Conservation (phyloP, 2,888 invertebrate species). For the Meandrusa payeni region DNA sequence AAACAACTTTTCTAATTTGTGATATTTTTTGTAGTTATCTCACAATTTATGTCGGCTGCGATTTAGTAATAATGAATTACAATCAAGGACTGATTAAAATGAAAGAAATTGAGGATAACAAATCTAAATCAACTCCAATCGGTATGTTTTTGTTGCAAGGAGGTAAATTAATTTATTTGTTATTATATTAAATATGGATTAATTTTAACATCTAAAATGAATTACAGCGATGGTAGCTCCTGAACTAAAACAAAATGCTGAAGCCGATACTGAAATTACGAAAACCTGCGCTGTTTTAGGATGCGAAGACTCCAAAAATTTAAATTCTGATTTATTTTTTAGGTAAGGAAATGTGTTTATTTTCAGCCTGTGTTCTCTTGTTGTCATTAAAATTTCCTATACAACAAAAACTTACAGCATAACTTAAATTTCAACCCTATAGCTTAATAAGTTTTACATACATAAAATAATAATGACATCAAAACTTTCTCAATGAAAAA, state of each 20-base stretch:
- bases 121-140: conserved; percentile 64
- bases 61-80: conserved; percentile 50
- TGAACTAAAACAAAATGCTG: conserved; percentile 63
- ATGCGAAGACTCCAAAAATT: conserved; percentile 68
- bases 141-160: conserved; percentile 13
- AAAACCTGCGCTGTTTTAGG: conserved; percentile 71
- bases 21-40: conserved; percentile 15
- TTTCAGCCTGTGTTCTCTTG: too few relatives aligned
- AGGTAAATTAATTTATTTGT: too few relatives aligned
- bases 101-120: conserved; percentile 62
- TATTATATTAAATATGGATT: too few relatives aligned
- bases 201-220: too few relatives aligned
- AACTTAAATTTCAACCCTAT: too few relatives aligned
- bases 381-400: too few relatives aligned
- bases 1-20: neutral
- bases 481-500: too few relatives aligned
- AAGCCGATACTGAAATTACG: conserved; percentile 58
- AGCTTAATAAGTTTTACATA: too few relatives aligned
- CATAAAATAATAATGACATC: too few relatives aligned
- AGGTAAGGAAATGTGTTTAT: conserved; percentile 42
- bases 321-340: conserved; percentile 63
- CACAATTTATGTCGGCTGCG: conserved; percentile 27
- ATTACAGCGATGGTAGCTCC: conserved; percentile 72
- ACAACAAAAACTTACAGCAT: too few relatives aligned
- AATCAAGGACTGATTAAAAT: conserved; percentile 52